A percentile compares a stretch with the other conserved stretches of the same genome.
Conservation (phyloP, 2,888 invertebrate species). For the Drosophila paracracens region DNA sequence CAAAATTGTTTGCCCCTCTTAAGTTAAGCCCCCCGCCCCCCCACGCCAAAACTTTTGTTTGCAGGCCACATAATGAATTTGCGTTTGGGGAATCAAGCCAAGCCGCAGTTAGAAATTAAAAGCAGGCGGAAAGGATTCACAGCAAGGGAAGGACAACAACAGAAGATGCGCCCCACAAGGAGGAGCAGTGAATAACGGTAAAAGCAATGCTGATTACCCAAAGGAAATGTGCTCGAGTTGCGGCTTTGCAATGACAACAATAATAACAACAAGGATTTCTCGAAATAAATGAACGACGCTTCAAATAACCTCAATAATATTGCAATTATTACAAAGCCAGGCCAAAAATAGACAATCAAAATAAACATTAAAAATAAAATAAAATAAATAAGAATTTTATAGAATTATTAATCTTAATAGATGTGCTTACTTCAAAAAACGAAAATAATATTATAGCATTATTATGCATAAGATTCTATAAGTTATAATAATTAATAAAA, state of each 20-base stretch:
- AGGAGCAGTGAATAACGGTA: conserved; percentile 39
- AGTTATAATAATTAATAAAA: not conserved
- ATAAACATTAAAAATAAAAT: not conserved
- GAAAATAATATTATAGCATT: no score
- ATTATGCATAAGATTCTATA: no score
- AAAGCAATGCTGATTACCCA: conserved; percentile 74
- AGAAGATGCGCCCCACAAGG: conserved; percentile 38
- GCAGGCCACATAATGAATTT: conserved; percentile 55
- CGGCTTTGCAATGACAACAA: conserved; percentile 3
- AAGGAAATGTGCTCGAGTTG: conserved; percentile 51
- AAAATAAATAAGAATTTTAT: not conserved
- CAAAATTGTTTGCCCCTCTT: not conserved
- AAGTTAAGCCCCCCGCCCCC: not conserved
- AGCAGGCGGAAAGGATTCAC: conserved; percentile 47
- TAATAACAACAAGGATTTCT: conserved; percentile 11
- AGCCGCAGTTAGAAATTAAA: conserved; percentile 48
- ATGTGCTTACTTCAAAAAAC: no score
- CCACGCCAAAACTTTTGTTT: not conserved
- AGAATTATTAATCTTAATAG: not conserved
- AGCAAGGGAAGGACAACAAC: conserved; percentile 15
- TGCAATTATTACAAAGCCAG: not conserved
- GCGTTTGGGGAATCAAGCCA: conserved; percentile 59
- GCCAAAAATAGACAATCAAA: not conserved
- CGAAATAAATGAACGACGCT: conserved; percentile 2
- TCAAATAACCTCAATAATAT: conserved; percentile 2